Percentiles rank a stretch among this genome's conserved stretches.
Conservation (phyloP, 2,888 invertebrate species). For the Lycophotia porphyrea region DNA sequence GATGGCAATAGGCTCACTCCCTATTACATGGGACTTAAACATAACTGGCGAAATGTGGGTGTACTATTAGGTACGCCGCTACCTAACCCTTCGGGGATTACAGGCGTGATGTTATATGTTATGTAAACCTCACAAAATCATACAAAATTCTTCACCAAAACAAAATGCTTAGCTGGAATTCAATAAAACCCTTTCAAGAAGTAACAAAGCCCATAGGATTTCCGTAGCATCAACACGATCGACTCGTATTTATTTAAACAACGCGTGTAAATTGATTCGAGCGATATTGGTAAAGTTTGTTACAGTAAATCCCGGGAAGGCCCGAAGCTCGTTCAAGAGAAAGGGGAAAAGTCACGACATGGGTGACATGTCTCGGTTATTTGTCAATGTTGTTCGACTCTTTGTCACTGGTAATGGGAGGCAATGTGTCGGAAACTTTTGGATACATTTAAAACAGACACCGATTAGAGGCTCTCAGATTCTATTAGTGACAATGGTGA, state of each 20-base stretch:
- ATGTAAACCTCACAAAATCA: background rate
- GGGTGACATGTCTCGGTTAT: conserved; percentile 68
- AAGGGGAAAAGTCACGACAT: conserved; percentile 74
- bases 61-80: too few relatives aligned
- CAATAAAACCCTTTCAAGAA: conserved; percentile 32
- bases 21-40: too few relatives aligned
- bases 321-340: conserved; percentile 68
- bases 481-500: background rate
- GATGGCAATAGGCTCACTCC: too few relatives aligned
- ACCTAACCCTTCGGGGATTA: too few relatives aligned
- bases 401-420: conserved; percentile 57
- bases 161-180: conserved; percentile 17
- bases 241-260: conserved; percentile 71
- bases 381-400: conserved; percentile 73
- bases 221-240: conserved; percentile 44
- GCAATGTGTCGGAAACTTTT: conserved; percentile 31
- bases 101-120: too few relatives aligned
- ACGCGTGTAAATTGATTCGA: conserved; percentile 81
- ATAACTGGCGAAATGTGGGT: too few relatives aligned
- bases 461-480: background rate
- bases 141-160: conserved; percentile 8
- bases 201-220: conserved; percentile 55
- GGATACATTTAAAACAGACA: conserved; percentile 1
- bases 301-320: conserved; percentile 74
- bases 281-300: conserved; percentile 84